Base-by-base conservation (phyloP, 2,113 vertebrate genomes). In the Pseudorhombus dupliciocellatus region DNA sequence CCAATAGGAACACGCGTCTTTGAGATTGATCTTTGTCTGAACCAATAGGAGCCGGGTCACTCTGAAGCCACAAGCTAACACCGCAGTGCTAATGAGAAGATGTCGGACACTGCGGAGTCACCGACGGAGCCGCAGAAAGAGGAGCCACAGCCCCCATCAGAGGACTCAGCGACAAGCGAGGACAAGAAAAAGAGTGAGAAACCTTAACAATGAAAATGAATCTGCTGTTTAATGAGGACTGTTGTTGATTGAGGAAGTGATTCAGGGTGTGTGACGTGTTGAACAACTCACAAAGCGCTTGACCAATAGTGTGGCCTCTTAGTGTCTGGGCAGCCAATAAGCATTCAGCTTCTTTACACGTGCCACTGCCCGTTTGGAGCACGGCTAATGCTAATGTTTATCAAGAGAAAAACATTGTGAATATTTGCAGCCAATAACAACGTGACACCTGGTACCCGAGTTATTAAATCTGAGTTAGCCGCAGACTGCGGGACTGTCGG, bases 181-280 rank as follows among this genome's bases (percentile, higher is more conserved):
- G 93, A 94, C 8, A 94, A 93, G 88, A 94, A 94, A 74, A 94
- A 94, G 84, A 94, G 94, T 94, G 87, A 66, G 86, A n/a, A 14
- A 5, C 5, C 1, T 1, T 20, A 5, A 15, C 2, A 4, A 22
- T 42, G 1, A 7, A 64, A 31, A 8, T 37, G 0, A 24, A 0
- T 5, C 2, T 2, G 22, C 10, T 51, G 25, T 78, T 78, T 77
- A 46, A 61, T 24, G 2, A 53, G 3, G 1, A 42, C 2, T 66
- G 24, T 52, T 59, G 51, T 48, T 62, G n/a, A 28, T 24, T 68
- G 37, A 28, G 4, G 18, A 56, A 37, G 12, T 8, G 62, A 1
- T 85, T 89, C 87, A 75, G 85, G 46, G 31, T 81, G 7, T 59
- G 6, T 84, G 44, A 79, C 67, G 68, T 48, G 0, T 0, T 2